Conservation (phyloP, 2,113 vertebrate genomes). For the Emydocephalus ijimae region DNA sequence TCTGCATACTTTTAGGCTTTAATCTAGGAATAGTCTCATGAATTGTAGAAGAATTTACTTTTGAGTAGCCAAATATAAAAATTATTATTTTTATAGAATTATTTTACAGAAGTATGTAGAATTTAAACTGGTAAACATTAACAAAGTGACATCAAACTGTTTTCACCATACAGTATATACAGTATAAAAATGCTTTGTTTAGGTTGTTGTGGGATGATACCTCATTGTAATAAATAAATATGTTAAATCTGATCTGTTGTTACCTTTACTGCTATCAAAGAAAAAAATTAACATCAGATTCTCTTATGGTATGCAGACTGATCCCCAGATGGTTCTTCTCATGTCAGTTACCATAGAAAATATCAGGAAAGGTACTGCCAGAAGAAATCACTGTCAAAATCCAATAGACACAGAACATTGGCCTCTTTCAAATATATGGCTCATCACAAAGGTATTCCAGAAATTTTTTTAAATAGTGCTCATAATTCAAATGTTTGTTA, state of each 20-base stretch:
- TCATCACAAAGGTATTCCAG: slow-evolving; percentile 55
- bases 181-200: background rate
- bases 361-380: background rate
- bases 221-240: background rate
- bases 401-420: background rate
- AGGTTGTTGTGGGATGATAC: background rate
- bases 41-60: background rate
- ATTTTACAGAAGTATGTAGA: background rate
- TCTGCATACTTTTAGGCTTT: background rate
- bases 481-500: background rate
- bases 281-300: background rate
- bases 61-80: background rate
- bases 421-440: slow-evolving; percentile 48
- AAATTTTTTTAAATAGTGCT: background rate
- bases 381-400: background rate
- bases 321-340: slow-evolving; percentile 48
- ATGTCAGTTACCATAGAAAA: slow-evolving; percentile 47
- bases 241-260: background rate
- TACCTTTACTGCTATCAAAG: background rate
- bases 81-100: background rate
- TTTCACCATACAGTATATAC: background rate
- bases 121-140: background rate
- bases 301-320: slow-evolving; percentile 33
- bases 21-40: background rate
- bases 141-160: background rate